Evolutionary conservation across 2,888 invertebrate genomes (phyloP), one percentile per base, ranked within the genome.

Genomic region (Scrobipalpa atriplicella): DNA sequence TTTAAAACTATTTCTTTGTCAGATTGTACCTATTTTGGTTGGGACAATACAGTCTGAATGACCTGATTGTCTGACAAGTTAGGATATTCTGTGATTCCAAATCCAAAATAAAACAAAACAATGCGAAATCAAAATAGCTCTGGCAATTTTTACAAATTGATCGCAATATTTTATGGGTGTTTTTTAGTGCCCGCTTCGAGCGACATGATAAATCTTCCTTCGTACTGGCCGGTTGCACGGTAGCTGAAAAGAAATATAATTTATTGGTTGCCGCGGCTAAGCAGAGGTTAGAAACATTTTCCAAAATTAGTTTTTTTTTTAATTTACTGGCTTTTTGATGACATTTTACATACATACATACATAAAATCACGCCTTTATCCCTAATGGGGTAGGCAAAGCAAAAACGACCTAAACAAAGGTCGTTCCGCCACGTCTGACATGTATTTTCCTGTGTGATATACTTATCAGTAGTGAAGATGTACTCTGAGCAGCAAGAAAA

Each of bases 391-490:
- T 39, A 39, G 39, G 10, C 8, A 43, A 13, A 13, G 5, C 5
- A 3, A 47, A n/a, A 10, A n/a, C n/a, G n/a, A n/a, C n/a, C n/a
- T n/a, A n/a, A n/a, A n/a, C n/a, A n/a, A n/a, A n/a, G n/a, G n/a
- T n/a, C n/a, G n/a, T n/a, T n/a, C n/a, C n/a, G n/a, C n/a, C n/a
- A n/a, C n/a, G n/a, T n/a, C n/a, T n/a, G n/a, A n/a, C n/a, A 19
- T n/a, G n/a, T n/a, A n/a, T n/a, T 52, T 38, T 36, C 58, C 58
- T 58, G 29, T 2, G 29, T 29, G 1, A 58, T 16, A 36, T 97
- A 96, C 77, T 94, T 92, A 82, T 98, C 98, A 8, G 96, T 97
- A 73, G 95, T 94, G 86, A 98, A 98, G 38, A 94, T 91, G 72
- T 98, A 94, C 68, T 95, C 95, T 0, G 85, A 73, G 70, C 96